A percentile compares a stretch with the other conserved stretches of the same genome.
phyloP scores from a whole-genome alignment of 1,140 invertebrate species.

The Heliconius melpomene region DNA sequence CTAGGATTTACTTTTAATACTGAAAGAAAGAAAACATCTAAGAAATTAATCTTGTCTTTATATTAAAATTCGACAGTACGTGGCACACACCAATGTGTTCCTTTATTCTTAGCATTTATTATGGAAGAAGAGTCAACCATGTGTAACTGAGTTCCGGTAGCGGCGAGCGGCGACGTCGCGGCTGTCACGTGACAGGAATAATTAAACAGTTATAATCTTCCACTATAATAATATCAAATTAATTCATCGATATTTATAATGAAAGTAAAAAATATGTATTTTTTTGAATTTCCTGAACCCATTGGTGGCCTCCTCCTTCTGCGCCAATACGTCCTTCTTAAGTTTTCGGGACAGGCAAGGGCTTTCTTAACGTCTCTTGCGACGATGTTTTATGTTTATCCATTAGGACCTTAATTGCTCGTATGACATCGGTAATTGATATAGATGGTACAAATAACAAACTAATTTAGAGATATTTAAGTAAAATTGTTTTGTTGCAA shows the following conservation, averaged over 20 bases:
- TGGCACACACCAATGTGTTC: constrained; percentile 37
- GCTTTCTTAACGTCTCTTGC: too few relatives aligned
- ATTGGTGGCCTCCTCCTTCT: too few relatives aligned
- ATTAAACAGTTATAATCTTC: constrained; percentile 42
- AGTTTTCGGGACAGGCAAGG: too few relatives aligned
- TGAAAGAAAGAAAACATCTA: background rate
- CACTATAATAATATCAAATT: background rate
- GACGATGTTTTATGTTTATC: too few relatives aligned
- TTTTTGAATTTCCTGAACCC: too few relatives aligned
- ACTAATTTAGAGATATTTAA: too few relatives aligned
- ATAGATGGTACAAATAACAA: too few relatives aligned
- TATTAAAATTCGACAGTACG: background rate
- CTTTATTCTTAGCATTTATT: constrained; percentile 52
- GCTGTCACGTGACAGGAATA: constrained; percentile 51
- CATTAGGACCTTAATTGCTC: too few relatives aligned
- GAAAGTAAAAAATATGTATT: too few relatives aligned
- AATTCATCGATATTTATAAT: background rate
- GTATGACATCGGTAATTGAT: too few relatives aligned
- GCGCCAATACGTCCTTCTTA: too few relatives aligned
- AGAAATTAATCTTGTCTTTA: background rate
- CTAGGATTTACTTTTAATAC: background rate
- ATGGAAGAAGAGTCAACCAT: constrained; percentile 57
- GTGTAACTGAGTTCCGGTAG: constrained; percentile 61
- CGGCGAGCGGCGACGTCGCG: constrained; percentile 51
- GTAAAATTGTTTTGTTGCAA: too few relatives aligned